Conservation (phyloP, 64 coral and sea anemone species). For the Cladopsammia gracilis region DNA sequence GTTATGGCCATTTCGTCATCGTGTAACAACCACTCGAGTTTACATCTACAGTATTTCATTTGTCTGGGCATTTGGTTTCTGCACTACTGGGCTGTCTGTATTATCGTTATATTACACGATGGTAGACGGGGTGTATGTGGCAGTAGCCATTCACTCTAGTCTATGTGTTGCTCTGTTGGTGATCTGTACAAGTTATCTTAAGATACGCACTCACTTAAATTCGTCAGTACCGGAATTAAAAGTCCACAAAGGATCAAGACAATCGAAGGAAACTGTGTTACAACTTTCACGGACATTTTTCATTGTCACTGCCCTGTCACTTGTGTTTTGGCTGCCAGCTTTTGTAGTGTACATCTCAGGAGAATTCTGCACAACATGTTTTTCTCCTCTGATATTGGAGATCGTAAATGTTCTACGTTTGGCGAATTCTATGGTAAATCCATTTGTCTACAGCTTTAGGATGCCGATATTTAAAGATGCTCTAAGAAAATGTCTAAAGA, state of each 20-base stretch:
- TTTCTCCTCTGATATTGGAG: neutral
- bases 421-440: constrained; percentile 2
- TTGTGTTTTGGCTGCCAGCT: neutral
- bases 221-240: neutral
- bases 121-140: neutral
- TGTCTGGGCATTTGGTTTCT: neutral
- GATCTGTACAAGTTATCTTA: neutral
- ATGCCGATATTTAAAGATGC: constrained; percentile 1
- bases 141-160: neutral
- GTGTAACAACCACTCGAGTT: neutral
- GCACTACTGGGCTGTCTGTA: neutral
- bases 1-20: neutral
- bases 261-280: neutral
- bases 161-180: neutral
- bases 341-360: neutral
- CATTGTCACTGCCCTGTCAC: neutral
- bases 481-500: neutral
- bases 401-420: neutral
- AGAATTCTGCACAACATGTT: neutral
- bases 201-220: neutral
- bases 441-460: neutral
- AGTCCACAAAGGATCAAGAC: neutral
- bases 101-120: neutral
- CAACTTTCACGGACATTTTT: neutral
- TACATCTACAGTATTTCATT: neutral